Percentiles rank a stretch among this genome's conserved stretches.
Evolutionary conservation across 2,888 invertebrate species (phyloP).

Genomic region (Taphrorychus bicolor): DNA sequence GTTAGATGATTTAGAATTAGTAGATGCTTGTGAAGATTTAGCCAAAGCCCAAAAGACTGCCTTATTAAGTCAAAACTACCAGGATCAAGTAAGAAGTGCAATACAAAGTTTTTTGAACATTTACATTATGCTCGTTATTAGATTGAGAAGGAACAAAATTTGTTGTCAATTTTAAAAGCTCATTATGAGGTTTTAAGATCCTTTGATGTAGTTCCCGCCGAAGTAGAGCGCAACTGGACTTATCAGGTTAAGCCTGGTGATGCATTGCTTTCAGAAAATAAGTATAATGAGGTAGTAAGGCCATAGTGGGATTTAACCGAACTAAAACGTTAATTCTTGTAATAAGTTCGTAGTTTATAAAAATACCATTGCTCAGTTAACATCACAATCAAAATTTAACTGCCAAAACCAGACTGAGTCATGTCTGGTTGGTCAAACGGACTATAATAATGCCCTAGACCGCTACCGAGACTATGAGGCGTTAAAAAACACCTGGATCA

Average conservation of each 20-base stretch:
- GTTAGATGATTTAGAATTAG: slow-evolving; percentile 47
- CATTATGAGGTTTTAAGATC: slow-evolving; percentile 55
- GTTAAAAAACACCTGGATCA: slow-evolving; percentile 48
- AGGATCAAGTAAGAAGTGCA: slow-evolving; percentile 47
- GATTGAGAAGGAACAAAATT: slow-evolving; percentile 57
- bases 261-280: slow-evolving; percentile 61
- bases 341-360: slow-evolving; percentile 23
- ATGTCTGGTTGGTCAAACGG: slow-evolving; percentile 39
- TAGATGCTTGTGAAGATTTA: slow-evolving; percentile 47
- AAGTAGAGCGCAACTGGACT: slow-evolving; percentile 62
- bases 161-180: neutral
- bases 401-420: slow-evolving; percentile 28
- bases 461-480: slow-evolving; percentile 44
- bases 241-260: slow-evolving; percentile 64
- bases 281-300: slow-evolving; percentile 63
- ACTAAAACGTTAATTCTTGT: neutral
- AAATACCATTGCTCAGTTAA: slow-evolving; percentile 36
- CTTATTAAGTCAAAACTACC: slow-evolving; percentile 51
- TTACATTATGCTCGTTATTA: slow-evolving; percentile 2
- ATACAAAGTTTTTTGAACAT: neutral
- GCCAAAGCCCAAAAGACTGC: slow-evolving; percentile 41
- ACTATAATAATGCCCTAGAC: slow-evolving; percentile 44
- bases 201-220: slow-evolving; percentile 46
- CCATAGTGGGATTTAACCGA: too few species aligned
- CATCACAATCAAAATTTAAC: slow-evolving; percentile 28